These are phyloP conservation scores for Ibycter americanus DNA, from an alignment of 2,797 vertebrate genomes.

Conservation along the genomic window DNA sequence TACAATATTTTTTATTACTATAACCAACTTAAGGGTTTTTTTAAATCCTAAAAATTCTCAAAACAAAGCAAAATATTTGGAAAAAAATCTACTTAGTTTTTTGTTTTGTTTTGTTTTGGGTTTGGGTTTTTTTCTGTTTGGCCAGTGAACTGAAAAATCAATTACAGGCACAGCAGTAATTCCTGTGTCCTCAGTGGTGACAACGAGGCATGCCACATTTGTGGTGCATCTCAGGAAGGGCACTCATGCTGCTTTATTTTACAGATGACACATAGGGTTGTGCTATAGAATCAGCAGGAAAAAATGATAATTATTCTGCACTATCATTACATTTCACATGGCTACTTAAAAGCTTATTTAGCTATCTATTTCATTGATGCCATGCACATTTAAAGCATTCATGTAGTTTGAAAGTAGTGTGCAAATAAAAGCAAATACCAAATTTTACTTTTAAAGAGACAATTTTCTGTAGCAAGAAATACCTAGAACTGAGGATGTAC, in stretches of 20 bases:
- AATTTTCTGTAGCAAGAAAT: neutral
- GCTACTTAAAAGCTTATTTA: neutral
- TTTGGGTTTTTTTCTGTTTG: neutral
- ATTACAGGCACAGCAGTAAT: slow-evolving; percentile 41
- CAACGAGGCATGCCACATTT: neutral
- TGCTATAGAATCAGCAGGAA: neutral
- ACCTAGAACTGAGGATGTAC: neutral
- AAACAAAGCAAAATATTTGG: neutral
- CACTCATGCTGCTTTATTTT: slow-evolving; percentile 35
- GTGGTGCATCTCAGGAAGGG: neutral
- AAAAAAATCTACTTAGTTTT: rapidly evolving
- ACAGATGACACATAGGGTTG: neutral
- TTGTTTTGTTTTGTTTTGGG: rapidly evolving
- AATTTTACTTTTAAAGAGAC: neutral
- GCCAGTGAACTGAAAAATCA: slow-evolving; percentile 42
- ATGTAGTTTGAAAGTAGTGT: neutral
- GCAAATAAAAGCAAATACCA: neutral
- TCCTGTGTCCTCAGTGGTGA: slow-evolving; percentile 9
- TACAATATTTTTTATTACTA: neutral
- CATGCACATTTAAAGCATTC: neutral
- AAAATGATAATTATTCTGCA: neutral
- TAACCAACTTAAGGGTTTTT: neutral
- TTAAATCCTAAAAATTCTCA: neutral
- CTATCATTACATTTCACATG: neutral
- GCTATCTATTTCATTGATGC: neutral